A percentile compares a stretch with the other conserved stretches of the same genome.
These are phyloP conservation scores for Pseudorhombus dupliciocellatus DNA, from an alignment of 2,113 vertebrate species.

Conservation along the genomic window DNA sequence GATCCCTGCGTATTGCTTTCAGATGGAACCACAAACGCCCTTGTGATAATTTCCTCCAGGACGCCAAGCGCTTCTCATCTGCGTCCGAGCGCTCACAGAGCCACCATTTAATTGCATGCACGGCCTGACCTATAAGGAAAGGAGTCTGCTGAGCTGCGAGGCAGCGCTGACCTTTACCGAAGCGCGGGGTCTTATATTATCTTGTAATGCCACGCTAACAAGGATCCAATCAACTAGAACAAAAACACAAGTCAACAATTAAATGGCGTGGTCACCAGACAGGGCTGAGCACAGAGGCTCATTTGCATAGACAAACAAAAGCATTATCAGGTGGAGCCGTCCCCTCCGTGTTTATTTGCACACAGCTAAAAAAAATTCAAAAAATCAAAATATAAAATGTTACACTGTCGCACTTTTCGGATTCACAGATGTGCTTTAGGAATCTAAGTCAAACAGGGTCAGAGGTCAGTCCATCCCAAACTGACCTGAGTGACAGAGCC, in stretches of 20 bases:
- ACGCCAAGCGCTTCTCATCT: not conserved
- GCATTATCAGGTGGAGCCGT: conserved; percentile 22
- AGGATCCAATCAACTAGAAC: conserved; percentile 46
- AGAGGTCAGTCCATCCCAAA: conserved; percentile 34
- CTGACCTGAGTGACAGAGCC: not conserved
- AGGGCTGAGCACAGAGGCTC: not conserved
- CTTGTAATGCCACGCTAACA: conserved; percentile 40
- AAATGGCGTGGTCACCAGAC: conserved; percentile 30
- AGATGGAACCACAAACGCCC: not conserved
- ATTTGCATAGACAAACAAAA: conserved; percentile 41
- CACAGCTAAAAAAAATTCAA: not conserved
- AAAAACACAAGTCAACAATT: conserved; percentile 51
- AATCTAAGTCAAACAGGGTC: conserved; percentile 47
- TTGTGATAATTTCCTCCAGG: no score
- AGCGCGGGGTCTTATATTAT: conserved; percentile 45
- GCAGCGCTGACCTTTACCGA: conserved; percentile 74
- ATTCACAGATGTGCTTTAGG: no score
- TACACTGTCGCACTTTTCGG: no score
- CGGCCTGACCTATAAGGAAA: conserved; percentile 65
- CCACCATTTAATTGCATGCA: conserved; percentile 59
- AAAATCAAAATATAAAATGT: no score
- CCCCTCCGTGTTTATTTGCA: no score
- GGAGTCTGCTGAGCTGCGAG: conserved; percentile 15
- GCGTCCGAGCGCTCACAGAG: conserved; percentile 13
- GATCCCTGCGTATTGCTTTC: no score